These are phyloP conservation scores for Podabrus alpinus DNA, from an alignment of 2,888 invertebrate species.

Conservation along the genomic window DNA sequence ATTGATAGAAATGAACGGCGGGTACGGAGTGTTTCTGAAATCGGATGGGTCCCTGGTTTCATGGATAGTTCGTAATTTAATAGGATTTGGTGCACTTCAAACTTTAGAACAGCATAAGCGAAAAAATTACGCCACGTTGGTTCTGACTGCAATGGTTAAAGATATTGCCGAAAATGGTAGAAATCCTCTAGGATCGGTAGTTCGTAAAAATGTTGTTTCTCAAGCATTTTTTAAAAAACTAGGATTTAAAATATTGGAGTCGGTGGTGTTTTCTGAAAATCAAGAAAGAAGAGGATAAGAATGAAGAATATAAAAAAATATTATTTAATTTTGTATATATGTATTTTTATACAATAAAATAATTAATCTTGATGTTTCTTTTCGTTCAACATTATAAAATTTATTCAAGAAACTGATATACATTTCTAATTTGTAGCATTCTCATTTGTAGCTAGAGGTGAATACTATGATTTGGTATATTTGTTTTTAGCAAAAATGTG, in stretches of 20 bases:
- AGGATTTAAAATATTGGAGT: constrained; percentile 40
- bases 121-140: constrained; percentile 50
- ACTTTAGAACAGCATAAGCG: constrained; percentile 46
- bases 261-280: constrained; percentile 6
- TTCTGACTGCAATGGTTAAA: constrained; percentile 47
- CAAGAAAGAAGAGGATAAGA: neutral
- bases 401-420: no score
- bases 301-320: neutral
- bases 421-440: no score
- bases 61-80: constrained; percentile 50
- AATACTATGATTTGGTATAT: no score
- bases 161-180: constrained; percentile 47
- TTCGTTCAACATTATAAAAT: no score
- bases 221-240: constrained; percentile 47
- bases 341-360: neutral
- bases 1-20: constrained; percentile 48
- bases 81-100: constrained; percentile 49
- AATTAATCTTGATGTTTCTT: neutral
- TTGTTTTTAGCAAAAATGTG: no score
- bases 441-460: no score
- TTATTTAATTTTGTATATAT: neutral
- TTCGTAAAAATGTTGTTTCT: constrained; percentile 47
- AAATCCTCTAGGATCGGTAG: constrained; percentile 44
- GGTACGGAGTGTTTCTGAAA: constrained; percentile 51
- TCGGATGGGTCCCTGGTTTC: constrained; percentile 46